These are phyloP conservation scores for Notamacropus eugenii DNA, from an alignment of 2,797 vertebrate species.

Conservation along the genomic window DNA sequence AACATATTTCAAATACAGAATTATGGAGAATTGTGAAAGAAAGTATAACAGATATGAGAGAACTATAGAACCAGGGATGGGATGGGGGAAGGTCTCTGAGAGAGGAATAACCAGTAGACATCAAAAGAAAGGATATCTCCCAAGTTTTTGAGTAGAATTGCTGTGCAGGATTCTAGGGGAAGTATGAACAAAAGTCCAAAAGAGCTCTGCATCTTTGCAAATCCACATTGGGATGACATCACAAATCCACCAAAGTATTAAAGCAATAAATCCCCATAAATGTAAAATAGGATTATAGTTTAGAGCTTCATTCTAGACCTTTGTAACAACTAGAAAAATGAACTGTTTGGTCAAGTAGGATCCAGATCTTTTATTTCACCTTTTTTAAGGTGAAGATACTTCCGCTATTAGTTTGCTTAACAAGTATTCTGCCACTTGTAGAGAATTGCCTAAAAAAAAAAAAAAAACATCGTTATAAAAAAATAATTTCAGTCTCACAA, in stretches of 20 bases:
- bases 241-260: not conserved
- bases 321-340: not conserved
- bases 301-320: not conserved
- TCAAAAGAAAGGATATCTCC: not conserved
- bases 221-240: not conserved
- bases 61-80: not conserved
- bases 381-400: not conserved
- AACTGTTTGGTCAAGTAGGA: not conserved
- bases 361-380: not conserved
- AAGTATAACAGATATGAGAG: not conserved
- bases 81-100: not conserved
- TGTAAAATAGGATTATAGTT: not conserved
- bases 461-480: not conserved
- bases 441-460: not conserved
- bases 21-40: not conserved
- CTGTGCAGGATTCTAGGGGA: not conserved
- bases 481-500: conserved; percentile 2
- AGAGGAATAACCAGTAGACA: not conserved
- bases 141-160: not conserved
- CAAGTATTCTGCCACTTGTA: not conserved
- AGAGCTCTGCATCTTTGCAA: not conserved
- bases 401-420: not conserved
- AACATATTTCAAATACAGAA: not conserved
- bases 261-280: not conserved
- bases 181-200: not conserved